phyloP scores from a whole-genome alignment of 2,797 vertebrate species.

The Acrossocheilus fasciatus region DNA sequence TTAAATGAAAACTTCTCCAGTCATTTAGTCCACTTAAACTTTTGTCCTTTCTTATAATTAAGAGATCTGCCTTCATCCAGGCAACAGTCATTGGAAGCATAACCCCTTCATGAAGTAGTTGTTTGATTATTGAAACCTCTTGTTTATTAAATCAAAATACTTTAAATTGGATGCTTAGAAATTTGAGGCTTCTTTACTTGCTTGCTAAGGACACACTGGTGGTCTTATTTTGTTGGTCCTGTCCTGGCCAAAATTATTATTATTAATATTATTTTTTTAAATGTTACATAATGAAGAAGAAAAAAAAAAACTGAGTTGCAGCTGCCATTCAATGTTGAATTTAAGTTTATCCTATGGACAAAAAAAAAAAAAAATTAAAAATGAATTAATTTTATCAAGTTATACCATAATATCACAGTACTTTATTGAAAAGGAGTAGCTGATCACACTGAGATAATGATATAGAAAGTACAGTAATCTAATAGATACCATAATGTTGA shows the following conservation, averaged over 20 bases:
- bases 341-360: background rate
- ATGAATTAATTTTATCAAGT: too few relatives aligned
- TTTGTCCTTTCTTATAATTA: background rate
- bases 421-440: too few relatives aligned
- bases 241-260: background rate
- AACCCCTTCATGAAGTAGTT: background rate
- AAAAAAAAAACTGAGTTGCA: background rate
- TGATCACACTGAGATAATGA: too few relatives aligned
- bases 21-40: background rate
- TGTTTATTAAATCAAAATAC: background rate
- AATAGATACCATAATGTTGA: background rate
- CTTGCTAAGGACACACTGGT: background rate
- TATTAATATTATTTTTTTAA: background rate
- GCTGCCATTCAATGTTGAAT: background rate
- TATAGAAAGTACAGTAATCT: background rate
- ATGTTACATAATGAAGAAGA: background rate
- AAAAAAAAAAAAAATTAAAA: too few relatives aligned
- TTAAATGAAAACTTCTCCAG: background rate
- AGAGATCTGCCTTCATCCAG: background rate
- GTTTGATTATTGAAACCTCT: background rate
- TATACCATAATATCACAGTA: too few relatives aligned
- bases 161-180: background rate
- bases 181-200: background rate
- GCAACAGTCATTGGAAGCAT: background rate
- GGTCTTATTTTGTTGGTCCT: background rate